Base-by-base conservation (phyloP, 2,797 vertebrate species). In the Diplodus sargus region DNA sequence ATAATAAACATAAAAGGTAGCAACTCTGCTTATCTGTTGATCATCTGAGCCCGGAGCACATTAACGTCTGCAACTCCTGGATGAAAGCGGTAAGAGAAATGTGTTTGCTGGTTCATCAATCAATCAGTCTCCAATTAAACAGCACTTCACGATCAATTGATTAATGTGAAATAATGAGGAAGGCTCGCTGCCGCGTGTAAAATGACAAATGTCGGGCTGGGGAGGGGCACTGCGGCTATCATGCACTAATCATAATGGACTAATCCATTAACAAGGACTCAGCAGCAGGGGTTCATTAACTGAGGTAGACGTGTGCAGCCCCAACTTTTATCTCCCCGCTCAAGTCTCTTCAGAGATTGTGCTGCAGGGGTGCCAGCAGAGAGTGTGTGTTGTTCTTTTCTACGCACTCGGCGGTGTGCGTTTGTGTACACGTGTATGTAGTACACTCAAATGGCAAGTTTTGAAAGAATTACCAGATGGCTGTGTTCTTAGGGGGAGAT, bases 381-480 rank as follows among this genome's bases (percentile, higher is more conserved):
- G 51, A 60, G n/a, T 56, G 62, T 54, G 72, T 65, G 60, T 56
- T 65, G 62, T 45, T 34, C 6, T 34, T 34, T 60, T 63, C n/a
- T 56, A 22, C 39, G 45, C 56, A 13, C 65, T 54, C 58, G 13
- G 1, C 7, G 62, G 51, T 73, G 70, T 86, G 82, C 70, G 78
- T 75, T 84, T 80, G 51, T 58, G 65, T 80, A 68, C 65, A 45
- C 59, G 74, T 72, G 66, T 74, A 74, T 68, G 83, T 59, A 51
- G 70, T 45, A 59, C 30, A 78, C 70, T 79, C 70, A 86, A 87
- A 91, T 73, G 77, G 69, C 83, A 92, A 89, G 88, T 93, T 92
- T 89, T 88, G 89, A 91, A 92, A 91, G 88, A 91, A 93, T 91
- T 88, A 90, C 87, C 94, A 95, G 94, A 95, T 95, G 94, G 92